Percentiles rank a stretch among this genome's conserved stretches.
These are phyloP conservation scores for Elaphurus davidianus DNA, from an alignment of 2,113 vertebrate species.

Conservation along the genomic window DNA sequence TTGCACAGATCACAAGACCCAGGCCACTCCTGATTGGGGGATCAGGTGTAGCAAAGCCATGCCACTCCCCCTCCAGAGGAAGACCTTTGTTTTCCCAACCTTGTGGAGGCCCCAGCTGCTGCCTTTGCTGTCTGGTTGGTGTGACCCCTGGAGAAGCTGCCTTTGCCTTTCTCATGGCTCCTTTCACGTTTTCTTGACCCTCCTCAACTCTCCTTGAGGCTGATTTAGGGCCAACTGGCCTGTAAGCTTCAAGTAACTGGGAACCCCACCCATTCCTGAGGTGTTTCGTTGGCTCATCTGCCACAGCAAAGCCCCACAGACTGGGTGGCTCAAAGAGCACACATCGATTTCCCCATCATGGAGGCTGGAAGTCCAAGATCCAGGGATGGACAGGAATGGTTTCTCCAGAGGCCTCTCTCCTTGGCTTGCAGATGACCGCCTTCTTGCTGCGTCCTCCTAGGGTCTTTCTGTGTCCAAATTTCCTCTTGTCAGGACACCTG, in stretches of 20 bases:
- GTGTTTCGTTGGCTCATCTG: neutral
- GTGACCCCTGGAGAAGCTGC: neutral
- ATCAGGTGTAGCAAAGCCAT: fast-evolving
- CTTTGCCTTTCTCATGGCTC: neutral
- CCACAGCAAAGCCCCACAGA: neutral
- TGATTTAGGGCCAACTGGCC: neutral
- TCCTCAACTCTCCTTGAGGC: neutral
- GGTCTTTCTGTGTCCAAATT: neutral
- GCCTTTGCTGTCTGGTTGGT: neutral
- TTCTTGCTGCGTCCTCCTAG: fast-evolving
- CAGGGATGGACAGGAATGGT: neutral
- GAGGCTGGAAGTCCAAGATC: neutral
- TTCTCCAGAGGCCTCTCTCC: neutral
- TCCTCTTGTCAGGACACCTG: neutral
- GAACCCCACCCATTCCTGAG: neutral
- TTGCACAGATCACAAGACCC: neutral
- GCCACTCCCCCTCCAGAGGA: no score
- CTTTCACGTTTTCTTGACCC: neutral
- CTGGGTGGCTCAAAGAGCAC: no score
- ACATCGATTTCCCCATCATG: no score
- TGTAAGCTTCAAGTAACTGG: neutral
- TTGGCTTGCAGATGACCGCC: fast-evolving
- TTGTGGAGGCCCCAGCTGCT: neutral
- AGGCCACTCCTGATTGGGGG: neutral
- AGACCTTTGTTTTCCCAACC: neutral